Evolutionary conservation across 2,888 invertebrate genomes (phyloP), one percentile per base, ranked within the genome.

Genomic region (Gastracanthus pulcherrimus): DNA sequence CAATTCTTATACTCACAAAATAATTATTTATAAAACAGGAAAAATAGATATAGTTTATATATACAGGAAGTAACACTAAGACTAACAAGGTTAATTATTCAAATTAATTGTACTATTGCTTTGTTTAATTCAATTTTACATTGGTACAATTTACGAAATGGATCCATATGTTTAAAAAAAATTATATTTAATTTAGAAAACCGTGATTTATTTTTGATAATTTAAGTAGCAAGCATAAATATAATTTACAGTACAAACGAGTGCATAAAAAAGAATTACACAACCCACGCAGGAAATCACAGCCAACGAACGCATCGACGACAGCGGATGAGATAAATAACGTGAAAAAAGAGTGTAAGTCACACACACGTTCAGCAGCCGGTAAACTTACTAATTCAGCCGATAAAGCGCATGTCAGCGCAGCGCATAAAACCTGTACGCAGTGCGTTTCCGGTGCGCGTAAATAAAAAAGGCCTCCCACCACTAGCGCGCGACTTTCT

Each of bases 321-420:
- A 58, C 58, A 19, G 31, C 60, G 34, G n/a, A 62, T 19, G 62
- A 48, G 26, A 74, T 74, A 74, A 62, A 74, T 29, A 64, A 74
- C 23, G 11, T 19, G 45, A 23, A 34, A 74, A 62, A 29, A 7
- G n/a, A 4, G 13, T 3, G 26, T 38, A 6, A 31, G 41, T 13
- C 19, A 74, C 23, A 75, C 60, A 60, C 60, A 9, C 58, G 16
- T 11, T 29, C 9, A 62, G 36, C n/a, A 31, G 34, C 7, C 62
- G 34, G 34, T 23, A 62, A 62, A 62, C n/a, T n/a, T 31, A 62
- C 62, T 34, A 62, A 62, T 62, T 62, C 34, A 62, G 19, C 9
- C n/a, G 62, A 62, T 62, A 62, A 62, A 36, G 9, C 62, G 9
- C 3, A 11, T 19, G 13, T 7, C 62, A n/a, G 34, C 29, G 31